Evolutionary conservation across 2,797 vertebrate species (phyloP), one percentile per base, ranked within the genome.

Genomic region (Manis pentadactyla): DNA sequence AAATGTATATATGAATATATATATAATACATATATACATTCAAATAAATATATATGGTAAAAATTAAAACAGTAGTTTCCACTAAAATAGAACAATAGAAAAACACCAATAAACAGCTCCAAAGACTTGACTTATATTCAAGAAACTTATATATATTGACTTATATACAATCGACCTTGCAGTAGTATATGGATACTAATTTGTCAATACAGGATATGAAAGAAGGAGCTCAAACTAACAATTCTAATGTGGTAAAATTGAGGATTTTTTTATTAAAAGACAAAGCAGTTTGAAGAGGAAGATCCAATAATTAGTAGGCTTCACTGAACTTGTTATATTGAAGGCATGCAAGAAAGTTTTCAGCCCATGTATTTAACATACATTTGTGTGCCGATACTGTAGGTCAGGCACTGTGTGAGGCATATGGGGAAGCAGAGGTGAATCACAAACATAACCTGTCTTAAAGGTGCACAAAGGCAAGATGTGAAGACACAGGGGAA

Each of bases 71-170:
- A 78, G 78, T 10, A 85, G 29, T 89, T 37, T 1, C 21, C 64
- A 71, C 23, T 92, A 90, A 93, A 93, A 71, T 46, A 18, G n/a
- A 93, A 93, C 29, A 92, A 89, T 37, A 88, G 15, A 90, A 92
- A 89, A 61, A 13, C 1, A 64, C 34, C 31, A 77, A 55, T 61
- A n/a, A 74, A 82, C 69, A 39, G 0, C 42, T 4, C 3, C 59
- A 75, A 87, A 87, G 27, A 39, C 19, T 37, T 92, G 57, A 74
- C 29, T 77, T 85, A 2, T 73, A 14, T 77, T 42, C 27, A 71
- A 53, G 71, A 82, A 73, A 27, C 37, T 39, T 39, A 39, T 39
- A 39, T 39, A 39, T 39, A 39, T 39, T 39, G 37, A 39, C 37
- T 39, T 39, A 39, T 39, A 39, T 39, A 39, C 46, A 46, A 8